Evolutionary conservation across 2,888 invertebrate species (phyloP), one percentile per base, ranked within the genome.

Genomic region (Heliconius ismenius): DNA sequence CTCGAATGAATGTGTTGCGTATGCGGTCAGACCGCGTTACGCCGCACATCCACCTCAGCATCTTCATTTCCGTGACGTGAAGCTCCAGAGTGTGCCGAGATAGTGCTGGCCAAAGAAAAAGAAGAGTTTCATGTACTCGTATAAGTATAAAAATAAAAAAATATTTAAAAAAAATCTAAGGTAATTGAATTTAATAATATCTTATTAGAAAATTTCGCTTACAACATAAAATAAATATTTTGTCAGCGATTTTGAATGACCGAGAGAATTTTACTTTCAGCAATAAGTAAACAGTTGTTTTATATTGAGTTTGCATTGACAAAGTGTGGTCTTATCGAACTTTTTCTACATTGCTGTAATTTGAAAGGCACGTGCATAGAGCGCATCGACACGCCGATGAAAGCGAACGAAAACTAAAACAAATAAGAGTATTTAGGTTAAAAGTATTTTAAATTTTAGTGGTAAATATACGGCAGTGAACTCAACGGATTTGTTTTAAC

Each of bases 331-430:
- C 39, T 39, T 39, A n/a, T 65, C 15, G 36, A 32, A 64, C 28
- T n/a, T 65, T 36, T 65, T 65, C 13, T 39, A 39, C 28, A 2
- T n/a, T 65, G 65, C n/a, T 32, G 36, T n/a, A 39, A 65, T 65
- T 64, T 64, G 28, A 64, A 64, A 21, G 32, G 21, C 28, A 32
- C 15, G 32, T 32, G 18, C 21, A 64, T 64, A 64, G 32, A 64
- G 4, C 32, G 21, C 64, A 36, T 32, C 64, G 10, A 65, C 36
- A 65, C 21, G 11, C 11, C 32, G 32, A 65, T 36, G 36, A n/a
- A 65, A 65, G n/a, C 15, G 15, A 65, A 13, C 65, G 65, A 65
- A 2, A 65, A 39, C n/a, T 39, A 65, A 65, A 65, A 65, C 36
- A 65, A 62, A 21, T 28, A 63, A 65, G 3, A 65, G 13, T 39